Evolutionary conservation across 2,888 invertebrate genomes (phyloP).

Genomic region (Drosophila fulvimacula): DNA sequence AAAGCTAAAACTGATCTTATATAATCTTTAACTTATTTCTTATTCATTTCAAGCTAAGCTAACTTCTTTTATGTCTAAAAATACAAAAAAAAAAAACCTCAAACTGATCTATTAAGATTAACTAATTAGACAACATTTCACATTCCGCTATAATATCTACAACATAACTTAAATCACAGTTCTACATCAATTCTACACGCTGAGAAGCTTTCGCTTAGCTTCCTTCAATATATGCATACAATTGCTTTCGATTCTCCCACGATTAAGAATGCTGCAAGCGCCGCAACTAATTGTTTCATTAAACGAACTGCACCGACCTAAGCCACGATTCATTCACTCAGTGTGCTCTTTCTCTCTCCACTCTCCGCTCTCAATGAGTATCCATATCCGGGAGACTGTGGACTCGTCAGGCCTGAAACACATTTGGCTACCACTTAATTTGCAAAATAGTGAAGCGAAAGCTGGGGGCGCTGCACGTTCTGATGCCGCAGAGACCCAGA

Average conservation of each 20-base stretch:
- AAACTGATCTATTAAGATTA: neutral
- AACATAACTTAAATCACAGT: neutral
- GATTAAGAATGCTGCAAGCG: constrained; percentile 43
- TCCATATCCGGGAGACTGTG: constrained; percentile 16
- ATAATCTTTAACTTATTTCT: no score
- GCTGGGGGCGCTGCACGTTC: constrained; percentile 70
- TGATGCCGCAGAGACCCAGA: constrained; percentile 2
- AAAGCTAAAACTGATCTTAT: no score
- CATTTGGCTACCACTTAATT: constrained; percentile 75
- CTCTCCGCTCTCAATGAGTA: constrained; percentile 13
- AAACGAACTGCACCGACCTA: constrained; percentile 35
- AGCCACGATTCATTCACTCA: constrained; percentile 37
- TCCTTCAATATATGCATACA: neutral
- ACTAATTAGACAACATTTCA: neutral
- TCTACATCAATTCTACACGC: neutral
- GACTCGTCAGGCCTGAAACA: constrained; percentile 44
- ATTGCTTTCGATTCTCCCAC: constrained; percentile 55
- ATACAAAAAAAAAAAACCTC: no score
- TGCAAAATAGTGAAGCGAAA: constrained; percentile 44
- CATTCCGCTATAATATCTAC: neutral
- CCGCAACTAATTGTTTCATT: constrained; percentile 60
- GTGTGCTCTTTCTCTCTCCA: neutral
- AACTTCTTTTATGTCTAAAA: no score
- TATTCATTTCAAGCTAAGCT: no score
- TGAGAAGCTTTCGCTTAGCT: neutral